Evolutionary conservation across 2,888 invertebrate genomes (phyloP), one percentile per base, ranked within the genome.

Genomic region (Athalia circularis): DNA sequence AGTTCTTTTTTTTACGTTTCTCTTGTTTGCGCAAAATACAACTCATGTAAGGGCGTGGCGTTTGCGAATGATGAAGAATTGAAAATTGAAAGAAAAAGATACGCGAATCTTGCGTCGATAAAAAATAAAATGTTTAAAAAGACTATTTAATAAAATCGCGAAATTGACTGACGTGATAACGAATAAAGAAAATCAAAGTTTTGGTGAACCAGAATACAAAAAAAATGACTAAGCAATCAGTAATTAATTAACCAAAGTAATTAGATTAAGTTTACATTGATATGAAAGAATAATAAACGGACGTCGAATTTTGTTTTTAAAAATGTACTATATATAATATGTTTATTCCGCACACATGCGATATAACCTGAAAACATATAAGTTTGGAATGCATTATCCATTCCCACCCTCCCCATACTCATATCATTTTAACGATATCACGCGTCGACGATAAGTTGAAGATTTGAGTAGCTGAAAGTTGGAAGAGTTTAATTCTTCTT

Each of bases 241-340:
- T 29, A 29, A 29, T 29, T 29, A 29, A 29, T 29, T 29, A 13
- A 48, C n/a, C 47, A 65, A n/a, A 4, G 11, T 13, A 13, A 13
- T 1, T 48, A 48, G 15, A 59, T 59, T 59, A n/a, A 43, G 45
- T 72, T 72, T 59, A 29, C 29, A 29, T 29, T 29, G 29, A 29
- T 29, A 29, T 29, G 29, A 29, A 29, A 29, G 2, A 29, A 29
- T 29, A 29, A 47, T n/a, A 59, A 70, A 77, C 15, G 77, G 77
- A 77, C 77, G 77, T 77, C 77, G 77, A 57, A 72, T 77, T 77
- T 77, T 59, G 77, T 65, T 77, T 59, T 48, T 54, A 29, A 72
- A 72, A 59, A 59, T 13, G 5, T 8, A 59, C 11, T 72, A 72
- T 72, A 11, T n/a, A 11, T 54, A 11, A 54, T n/a, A n/a, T 29